Evolutionary conservation across 2,888 invertebrate species (phyloP), one percentile per base, ranked within the genome.

Genomic region (Pandemis heparana): DNA sequence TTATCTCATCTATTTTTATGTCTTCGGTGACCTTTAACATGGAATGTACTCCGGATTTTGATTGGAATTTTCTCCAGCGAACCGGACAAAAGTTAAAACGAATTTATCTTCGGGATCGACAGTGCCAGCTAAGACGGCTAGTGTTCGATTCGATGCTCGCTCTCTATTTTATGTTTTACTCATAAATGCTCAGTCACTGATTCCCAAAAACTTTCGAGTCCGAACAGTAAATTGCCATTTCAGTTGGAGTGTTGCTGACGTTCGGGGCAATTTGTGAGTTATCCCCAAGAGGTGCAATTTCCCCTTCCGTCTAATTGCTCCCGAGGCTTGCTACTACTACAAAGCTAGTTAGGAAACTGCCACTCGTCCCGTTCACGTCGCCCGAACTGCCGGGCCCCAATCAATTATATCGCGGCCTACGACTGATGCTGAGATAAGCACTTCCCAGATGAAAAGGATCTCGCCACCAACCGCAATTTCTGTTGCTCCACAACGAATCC

Each of bases 211-310:
- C 69, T 65, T 65, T 79, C 79, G 83, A 84, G 83, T 83, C 83
- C 76, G 79, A 81, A 78, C 83, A 80, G 83, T 83, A 85, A 89
- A 90, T 88, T 88, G 89, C 87, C 87, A 87, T 88, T 90, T 87
- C 82, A 85, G 82, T 82, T 80, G 75, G 79, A 82, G 84, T 86
- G 80, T 81, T 85, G 86, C 87, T 90, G 89, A 89, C 88, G 87
- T 85, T 91, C 87, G 79, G 80, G 83, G 84, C 89, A 90, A 92
- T 91, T 92, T 89, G 89, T 85, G 89, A 89, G 84, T 86, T 86
- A 85, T 89, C 87, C 88, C 79, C 89, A 85, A 90, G 91, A 88
- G 92, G 88, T 91, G 91, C 90, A 92, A 91, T 92, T 92, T 90
- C 90, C 91, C 81, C 81, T 87, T 86, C 81, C 84, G 84, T 83